Evolutionary conservation across 2,797 vertebrate species (phyloP).

Genomic region (Lophotriccus pileatus): DNA sequence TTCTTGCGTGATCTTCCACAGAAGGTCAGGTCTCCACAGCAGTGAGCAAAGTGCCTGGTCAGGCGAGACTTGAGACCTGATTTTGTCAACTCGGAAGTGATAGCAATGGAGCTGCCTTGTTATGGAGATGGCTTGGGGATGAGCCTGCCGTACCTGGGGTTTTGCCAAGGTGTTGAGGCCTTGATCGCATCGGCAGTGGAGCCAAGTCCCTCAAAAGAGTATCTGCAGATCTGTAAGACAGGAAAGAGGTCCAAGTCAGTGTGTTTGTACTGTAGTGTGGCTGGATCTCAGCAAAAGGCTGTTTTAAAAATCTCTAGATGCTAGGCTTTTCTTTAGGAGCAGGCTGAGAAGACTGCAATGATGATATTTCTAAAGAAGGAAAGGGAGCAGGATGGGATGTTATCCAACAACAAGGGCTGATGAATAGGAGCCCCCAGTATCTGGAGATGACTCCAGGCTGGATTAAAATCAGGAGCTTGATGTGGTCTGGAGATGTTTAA

Average conservation of each 20-base stretch:
- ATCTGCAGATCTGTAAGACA: not conserved
- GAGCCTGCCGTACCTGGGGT: not conserved
- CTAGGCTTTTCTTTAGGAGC: not conserved
- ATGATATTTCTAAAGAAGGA: not conserved
- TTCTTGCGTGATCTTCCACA: not conserved
- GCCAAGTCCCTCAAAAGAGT: not conserved
- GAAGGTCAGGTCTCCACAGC: not conserved
- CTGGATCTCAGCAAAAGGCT: not conserved
- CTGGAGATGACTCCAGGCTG: not conserved
- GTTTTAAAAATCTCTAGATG: not conserved
- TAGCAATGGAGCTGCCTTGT: not conserved
- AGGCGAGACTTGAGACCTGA: not conserved
- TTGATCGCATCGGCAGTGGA: not conserved
- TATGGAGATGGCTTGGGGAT: not conserved
- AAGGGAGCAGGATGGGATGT: not conserved
- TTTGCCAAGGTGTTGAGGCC: not conserved
- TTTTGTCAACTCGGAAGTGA: not conserved
- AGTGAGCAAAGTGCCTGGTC: not conserved
- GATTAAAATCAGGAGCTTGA: not conserved
- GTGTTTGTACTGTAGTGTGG: rapidly evolving
- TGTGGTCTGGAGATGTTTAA: not conserved
- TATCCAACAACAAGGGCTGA: not conserved
- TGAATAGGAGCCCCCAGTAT: not conserved
- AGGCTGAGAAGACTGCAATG: not conserved
- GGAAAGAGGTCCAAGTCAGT: no score